A percentile compares a stretch with the other conserved stretches of the same genome.
These are phyloP conservation scores for Drosophila ambigua DNA, from an alignment of 1,140 invertebrate species.

Conservation along the genomic window DNA sequence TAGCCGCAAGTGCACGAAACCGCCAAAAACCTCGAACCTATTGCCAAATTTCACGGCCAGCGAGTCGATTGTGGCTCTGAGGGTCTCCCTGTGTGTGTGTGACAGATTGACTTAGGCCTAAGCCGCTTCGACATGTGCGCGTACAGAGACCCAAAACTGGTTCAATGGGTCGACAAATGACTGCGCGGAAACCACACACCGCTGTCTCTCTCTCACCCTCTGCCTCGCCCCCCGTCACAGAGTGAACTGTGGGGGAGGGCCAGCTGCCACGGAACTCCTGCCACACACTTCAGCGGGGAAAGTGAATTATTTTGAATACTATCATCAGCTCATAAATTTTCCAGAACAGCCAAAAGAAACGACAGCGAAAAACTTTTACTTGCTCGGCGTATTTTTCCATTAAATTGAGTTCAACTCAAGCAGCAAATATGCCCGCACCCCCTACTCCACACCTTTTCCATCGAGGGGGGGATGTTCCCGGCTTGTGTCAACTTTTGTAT, in stretches of 20 bases:
- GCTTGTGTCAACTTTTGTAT: slow-evolving; percentile 66
- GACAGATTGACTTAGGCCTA: slow-evolving; percentile 76
- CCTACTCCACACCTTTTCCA: slow-evolving; percentile 16
- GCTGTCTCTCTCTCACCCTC: slow-evolving; percentile 16
- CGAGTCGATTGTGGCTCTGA: background rate
- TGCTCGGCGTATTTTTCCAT: slow-evolving; percentile 74
- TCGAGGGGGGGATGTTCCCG: slow-evolving; percentile 29
- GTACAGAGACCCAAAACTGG: slow-evolving; percentile 49
- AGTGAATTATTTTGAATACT: slow-evolving; percentile 79
- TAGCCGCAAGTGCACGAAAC: slow-evolving; percentile 39
- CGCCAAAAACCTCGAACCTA: background rate
- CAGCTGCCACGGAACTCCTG: slow-evolving; percentile 10
- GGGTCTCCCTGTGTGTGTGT: slow-evolving; percentile 33
- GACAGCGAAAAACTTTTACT: slow-evolving; percentile 69
- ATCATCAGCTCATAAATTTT: slow-evolving; percentile 78
- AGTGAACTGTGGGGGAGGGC: slow-evolving; percentile 39
- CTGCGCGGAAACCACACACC: slow-evolving; percentile 1
- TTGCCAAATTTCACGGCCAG: slow-evolving; percentile 72
- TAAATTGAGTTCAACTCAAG: slow-evolving; percentile 79
- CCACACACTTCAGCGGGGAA: slow-evolving; percentile 27
- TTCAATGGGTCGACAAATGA: slow-evolving; percentile 65
- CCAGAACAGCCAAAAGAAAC: slow-evolving; percentile 25
- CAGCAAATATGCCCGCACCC: slow-evolving; percentile 63
- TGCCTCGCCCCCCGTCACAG: background rate
- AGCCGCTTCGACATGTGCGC: slow-evolving; percentile 23